phyloP scores from a whole-genome alignment of 1,140 invertebrate species.

The Rhysida immarginata region DNA sequence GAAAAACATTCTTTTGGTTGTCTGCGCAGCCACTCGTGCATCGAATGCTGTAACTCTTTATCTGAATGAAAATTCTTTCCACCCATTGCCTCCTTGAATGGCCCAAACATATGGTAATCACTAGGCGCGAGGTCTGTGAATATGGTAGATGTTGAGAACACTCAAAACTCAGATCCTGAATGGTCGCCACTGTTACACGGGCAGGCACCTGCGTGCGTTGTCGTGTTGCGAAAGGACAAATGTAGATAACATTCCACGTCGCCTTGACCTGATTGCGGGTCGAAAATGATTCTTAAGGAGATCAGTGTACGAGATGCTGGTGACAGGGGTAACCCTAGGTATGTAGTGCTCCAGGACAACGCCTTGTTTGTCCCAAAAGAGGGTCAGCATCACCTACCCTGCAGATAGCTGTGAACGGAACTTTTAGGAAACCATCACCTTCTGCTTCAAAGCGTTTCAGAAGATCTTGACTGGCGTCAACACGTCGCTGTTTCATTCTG shows the following conservation, averaged over 20 bases:
- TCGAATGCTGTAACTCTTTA: not conserved
- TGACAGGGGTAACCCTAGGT: not conserved
- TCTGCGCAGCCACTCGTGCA: not conserved
- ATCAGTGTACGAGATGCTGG: not conserved
- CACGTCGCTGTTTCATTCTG: no score
- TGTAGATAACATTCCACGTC: not conserved
- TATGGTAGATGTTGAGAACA: not conserved
- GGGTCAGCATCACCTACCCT: not conserved
- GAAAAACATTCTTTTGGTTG: not conserved
- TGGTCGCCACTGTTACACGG: not conserved
- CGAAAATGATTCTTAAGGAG: not conserved
- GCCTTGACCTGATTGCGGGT: not conserved
- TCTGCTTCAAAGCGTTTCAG: no score
- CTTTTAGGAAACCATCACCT: no score
- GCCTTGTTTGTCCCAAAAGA: not conserved
- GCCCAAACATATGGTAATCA: not conserved
- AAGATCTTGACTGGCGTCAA: no score
- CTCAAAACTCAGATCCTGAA: not conserved
- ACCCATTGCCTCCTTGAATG: not conserved
- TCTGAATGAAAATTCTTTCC: not conserved
- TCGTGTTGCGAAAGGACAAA: not conserved
- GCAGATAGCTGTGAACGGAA: not conserved
- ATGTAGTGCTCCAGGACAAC: not conserved
- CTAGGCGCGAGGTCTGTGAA: not conserved
- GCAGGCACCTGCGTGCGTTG: not conserved